Evolutionary conservation across 2,113 vertebrate species (phyloP).

Genomic region (Myrmecobius fasciatus): DNA sequence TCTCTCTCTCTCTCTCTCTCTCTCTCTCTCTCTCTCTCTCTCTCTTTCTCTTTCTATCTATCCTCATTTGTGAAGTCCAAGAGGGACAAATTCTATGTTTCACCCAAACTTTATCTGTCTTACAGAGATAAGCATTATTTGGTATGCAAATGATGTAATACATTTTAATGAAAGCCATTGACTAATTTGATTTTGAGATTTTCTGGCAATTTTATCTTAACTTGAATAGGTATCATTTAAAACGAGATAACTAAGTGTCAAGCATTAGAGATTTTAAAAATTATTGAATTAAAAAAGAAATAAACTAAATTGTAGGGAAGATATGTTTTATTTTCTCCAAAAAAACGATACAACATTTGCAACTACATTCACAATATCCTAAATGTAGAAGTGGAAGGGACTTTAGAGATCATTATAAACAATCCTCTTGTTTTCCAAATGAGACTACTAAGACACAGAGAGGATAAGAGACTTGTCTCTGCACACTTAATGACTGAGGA

Average conservation of each 20-base stretch:
- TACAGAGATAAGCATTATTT: neutral
- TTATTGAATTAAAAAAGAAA: neutral
- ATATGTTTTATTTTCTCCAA: neutral
- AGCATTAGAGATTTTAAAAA: neutral
- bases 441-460: neutral
- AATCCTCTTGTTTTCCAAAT: neutral
- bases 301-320: neutral
- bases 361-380: neutral
- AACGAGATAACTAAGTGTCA: neutral
- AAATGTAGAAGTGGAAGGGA: neutral
- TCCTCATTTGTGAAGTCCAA: neutral
- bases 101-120: neutral
- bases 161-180: neutral
- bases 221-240: neutral
- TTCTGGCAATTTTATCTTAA: neutral
- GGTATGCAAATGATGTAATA: neutral
- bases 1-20: no score
- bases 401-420: neutral
- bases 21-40: no score
- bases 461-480: neutral
- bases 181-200: neutral
- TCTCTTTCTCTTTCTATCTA: neutral
- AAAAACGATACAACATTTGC: neutral
- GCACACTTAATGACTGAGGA: neutral
- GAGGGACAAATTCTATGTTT: neutral